Evolutionary conservation across 2,888 invertebrate species (phyloP), one percentile per base, ranked within the genome.

Genomic region (Baccha elongata): DNA sequence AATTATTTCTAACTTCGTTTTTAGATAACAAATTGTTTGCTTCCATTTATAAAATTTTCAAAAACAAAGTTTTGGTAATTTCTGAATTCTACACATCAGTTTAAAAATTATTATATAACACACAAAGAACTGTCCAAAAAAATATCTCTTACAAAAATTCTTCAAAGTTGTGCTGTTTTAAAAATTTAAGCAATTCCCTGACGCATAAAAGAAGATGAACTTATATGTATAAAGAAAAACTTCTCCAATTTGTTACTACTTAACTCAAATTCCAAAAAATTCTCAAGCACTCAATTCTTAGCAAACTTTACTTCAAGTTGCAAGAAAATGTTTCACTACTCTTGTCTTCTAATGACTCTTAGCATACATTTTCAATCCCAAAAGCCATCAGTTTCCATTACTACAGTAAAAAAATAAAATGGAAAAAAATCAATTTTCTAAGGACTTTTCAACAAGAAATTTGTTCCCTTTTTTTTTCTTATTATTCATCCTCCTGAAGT

Each of bases 371-470:
- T 52, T 11, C 52, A 52, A 32, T 32, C 52, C 29, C 11, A 7
- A 52, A 52, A 52, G 17, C 8, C 52, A 52, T 52, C 52, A 52
- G 52, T 52, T 52, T 32, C 17, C 29, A 52, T 52, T 52, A 52
- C 29, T 17, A 13, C 13, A 48, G 13, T 4, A n/a, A 50, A 3
- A 60, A 23, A 21, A n/a, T 4, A 40, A n/a, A 1, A 17, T 17
- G 17, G 11, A 13, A 11, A 7, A 44, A 32, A 46, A 64, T 37
- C 13, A 32, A 35, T 48, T 60, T 40, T 17, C 26, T 35, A 55
- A 64, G 46, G 37, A 55, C 73, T 55, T 65, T 48, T 23, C 13
- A 4, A 13, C 29, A 17, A 19, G 35, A 29, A 71, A 71, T 71
- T 71, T 60, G 50, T 42, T 71, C 48, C 37, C 15, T 13, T 46